Base-by-base conservation (phyloP, 2,888 invertebrate species). In the Cryptocheilus praepositus region DNA sequence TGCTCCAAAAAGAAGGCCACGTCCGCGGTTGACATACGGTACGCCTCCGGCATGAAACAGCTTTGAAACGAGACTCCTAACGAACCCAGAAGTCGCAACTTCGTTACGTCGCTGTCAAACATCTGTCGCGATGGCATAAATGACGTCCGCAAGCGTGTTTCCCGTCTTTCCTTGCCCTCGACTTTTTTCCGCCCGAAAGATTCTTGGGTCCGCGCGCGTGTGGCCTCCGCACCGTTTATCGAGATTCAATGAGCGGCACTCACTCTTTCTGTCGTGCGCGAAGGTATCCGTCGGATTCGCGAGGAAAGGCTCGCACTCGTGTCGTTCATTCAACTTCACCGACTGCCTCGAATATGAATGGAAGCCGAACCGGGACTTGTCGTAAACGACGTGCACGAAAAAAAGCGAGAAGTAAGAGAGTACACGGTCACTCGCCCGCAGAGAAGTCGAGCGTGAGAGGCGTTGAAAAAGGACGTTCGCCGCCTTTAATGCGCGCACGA, bases 341-440 rank as follows among this genome's bases (percentile, higher is more conserved):
- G 25, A 19, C 60, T 15, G 4, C 57, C 43, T 43, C 64, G 19
- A 45, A 58, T 54, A 63, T 77, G 74, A 77, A 80, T 74, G 80
- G 58, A 66, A 59, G 60, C 16, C 4, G 61, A 57, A 73, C 68
- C 80, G 80, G 78, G 65, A 77, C 80, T 74, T 61, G 52, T 61
- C 70, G 77, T 74, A 70, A 59, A 64, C 67, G 63, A 36, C 36
- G 55, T 58, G 59, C 55, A 72, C 64, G 45, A 66, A 70, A 75
- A 68, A 46, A 46, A 53, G 16, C 19, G 28, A 57, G 45, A 53
- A 70, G 78, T 64, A 67, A 76, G 64, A 76, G 79, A 69, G 28
- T 36, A 66, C 77, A 58, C 70, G 73, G 68, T 58, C 73, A 61
- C 49, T 60, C 59, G 62, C 55, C 49, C 67, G 72, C 70, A 49